A percentile compares a stretch with the other conserved stretches of the same genome.
Conservation (phyloP, 2,888 invertebrate species). For the Tenthredo amoena region DNA sequence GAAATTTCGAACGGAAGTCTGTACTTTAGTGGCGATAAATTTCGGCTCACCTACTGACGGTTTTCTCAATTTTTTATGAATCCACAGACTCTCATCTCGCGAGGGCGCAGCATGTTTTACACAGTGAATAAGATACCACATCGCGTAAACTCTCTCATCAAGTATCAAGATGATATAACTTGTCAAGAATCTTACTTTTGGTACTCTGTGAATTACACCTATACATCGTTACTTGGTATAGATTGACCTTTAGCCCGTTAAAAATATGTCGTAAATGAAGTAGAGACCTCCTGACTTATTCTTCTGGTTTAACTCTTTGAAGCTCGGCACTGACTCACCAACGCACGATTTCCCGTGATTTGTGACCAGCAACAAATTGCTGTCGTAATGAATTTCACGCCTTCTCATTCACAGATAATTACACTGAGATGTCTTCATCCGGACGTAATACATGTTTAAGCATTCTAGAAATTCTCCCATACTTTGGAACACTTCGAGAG, state of each 20-base stretch:
- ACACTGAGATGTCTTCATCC: constrained; percentile 35
- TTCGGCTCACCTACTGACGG: constrained; percentile 6
- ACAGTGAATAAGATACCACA: background rate
- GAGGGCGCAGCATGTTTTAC: background rate
- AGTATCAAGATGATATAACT: too few relatives aligned
- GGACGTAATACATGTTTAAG: background rate
- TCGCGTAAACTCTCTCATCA: background rate
- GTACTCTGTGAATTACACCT: background rate
- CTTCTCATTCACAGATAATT: constrained; percentile 61
- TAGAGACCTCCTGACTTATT: background rate
- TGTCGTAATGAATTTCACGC: constrained; percentile 70
- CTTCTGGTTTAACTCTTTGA: constrained; percentile 53
- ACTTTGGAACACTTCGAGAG: background rate
- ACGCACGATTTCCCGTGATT: constrained; percentile 63
- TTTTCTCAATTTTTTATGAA: background rate
- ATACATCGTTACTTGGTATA: background rate
- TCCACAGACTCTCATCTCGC: background rate
- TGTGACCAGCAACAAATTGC: constrained; percentile 67
- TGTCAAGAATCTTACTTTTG: background rate
- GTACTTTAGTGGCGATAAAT: constrained; percentile 50
- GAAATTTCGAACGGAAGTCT: constrained; percentile 51
- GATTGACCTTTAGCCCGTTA: background rate
- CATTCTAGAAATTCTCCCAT: background rate
- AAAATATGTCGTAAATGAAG: constrained; percentile 49
- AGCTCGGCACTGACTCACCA: constrained; percentile 23